Evolutionary conservation across 2,888 invertebrate species (phyloP), one percentile per base, ranked within the genome.

Genomic region (Elmis aenea): DNA sequence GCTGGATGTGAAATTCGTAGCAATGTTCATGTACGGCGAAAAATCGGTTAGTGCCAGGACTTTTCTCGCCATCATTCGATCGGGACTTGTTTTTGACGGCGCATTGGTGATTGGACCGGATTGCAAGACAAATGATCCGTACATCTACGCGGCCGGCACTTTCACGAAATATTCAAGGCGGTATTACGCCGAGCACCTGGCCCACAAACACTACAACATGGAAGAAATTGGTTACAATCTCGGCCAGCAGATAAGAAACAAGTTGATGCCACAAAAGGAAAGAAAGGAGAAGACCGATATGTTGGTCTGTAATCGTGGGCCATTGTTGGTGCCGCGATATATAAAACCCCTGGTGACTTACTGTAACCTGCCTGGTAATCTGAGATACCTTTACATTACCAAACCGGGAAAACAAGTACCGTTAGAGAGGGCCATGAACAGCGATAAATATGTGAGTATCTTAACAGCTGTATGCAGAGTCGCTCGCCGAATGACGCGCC

Each of bases 141-240:
- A 62, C 36, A 77, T 85, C 33, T 80, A 69, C 54, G 83, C 76
- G 0, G 83, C 80, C 2, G 85, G 85, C 1, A 69, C 79, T 0
- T 65, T 78, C 33, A 77, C 78, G 2, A 74, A 76, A 41, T 83
- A 83, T 57, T 76, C 79, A 1, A 66, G 76, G 45, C 69, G 70
- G n/a, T 72, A 78, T 49, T 71, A 74, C 52, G 77, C 79, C 0
- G 65, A 69, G 1, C 55, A 65, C 8, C 63, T 65, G 41, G 57
- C 68, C 8, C 82, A 83, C 44, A 58, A 65, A n/a, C 67, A 76
- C 53, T 81, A 71, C 54, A 74, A 72, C 55, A 70, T 76, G 0
- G 68, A 74, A 29, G 83, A 84, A 56, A 72, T 83, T 25, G 84
- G 84, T 2, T 68, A 72, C 33, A 72, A 73, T 62, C 76, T 83